Conservation (phyloP, 1,140 invertebrate genomes). For the Trichonephila clavipes region DNA sequence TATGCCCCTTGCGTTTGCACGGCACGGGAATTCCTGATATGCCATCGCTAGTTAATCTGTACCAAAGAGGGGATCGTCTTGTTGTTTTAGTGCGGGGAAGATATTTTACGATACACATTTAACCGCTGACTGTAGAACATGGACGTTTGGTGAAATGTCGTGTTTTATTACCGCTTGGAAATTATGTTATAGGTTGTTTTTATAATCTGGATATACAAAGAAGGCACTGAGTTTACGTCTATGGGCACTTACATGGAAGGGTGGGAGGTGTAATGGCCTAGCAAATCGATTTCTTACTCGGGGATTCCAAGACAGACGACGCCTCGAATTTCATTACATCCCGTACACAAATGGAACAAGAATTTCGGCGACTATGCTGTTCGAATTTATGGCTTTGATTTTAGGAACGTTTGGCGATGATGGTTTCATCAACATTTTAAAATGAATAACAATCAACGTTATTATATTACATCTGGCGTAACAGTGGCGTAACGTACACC, state of each 20-base stretch:
- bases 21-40: neutral
- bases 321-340: neutral
- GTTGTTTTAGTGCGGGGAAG: slow-evolving; percentile 8
- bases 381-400: too few relatives aligned
- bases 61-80: slow-evolving; percentile 4
- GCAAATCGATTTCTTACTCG: neutral
- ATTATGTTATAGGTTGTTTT: slow-evolving; percentile 40
- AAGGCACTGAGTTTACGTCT: slow-evolving; percentile 7
- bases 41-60: slow-evolving; percentile 30
- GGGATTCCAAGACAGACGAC: neutral
- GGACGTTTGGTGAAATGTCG: slow-evolving; percentile 15
- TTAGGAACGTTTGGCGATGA: too few relatives aligned
- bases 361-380: too few relatives aligned
- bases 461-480: too few relatives aligned
- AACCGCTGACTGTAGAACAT: neutral
- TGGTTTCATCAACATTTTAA: too few relatives aligned
- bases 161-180: slow-evolving; percentile 11
- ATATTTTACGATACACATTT: slow-evolving; percentile 49
- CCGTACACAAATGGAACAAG: too few relatives aligned
- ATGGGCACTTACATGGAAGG: neutral
- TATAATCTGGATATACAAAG: slow-evolving; percentile 12
- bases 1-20: neutral
- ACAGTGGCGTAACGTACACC: too few relatives aligned
- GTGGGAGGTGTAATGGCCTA: neutral
- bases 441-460: too few relatives aligned